Evolutionary conservation across 2,797 vertebrate species (phyloP), one percentile per base, ranked within the genome.

Genomic region (Uromys caudimaculatus): DNA sequence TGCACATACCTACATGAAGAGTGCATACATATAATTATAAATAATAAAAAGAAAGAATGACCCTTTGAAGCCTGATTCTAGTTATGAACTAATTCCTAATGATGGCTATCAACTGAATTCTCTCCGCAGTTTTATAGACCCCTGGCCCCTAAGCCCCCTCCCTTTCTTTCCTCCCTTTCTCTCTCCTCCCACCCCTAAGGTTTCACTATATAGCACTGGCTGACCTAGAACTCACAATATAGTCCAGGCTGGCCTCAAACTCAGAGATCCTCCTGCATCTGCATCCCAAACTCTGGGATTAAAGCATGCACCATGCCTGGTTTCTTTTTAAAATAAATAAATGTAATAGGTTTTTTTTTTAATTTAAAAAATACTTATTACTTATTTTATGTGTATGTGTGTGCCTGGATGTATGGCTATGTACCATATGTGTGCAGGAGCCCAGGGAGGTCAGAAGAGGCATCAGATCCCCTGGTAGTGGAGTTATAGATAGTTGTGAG

Each of bases 61-160:
- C 92, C 27, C 29, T 81, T 82, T 91, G 38, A 90, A 24, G 14
- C 91, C 52, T 84, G 73, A 90, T 21, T 94, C 76, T 86, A n/a
- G 32, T 91, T 94, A 73, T 67, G 6, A n/a, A 92, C 71, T 85
- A 95, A 94, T 93, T 14, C 24, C 76, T 73, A 47, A 89, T 54
- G 32, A 44, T 85, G 19, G 67, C 54, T 84, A 82, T 58, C 50
- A 41, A 78, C 0, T 67, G 47, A 93, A 41, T n/a, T 19, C 38
- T 91, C 76, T 92, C 19, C 16, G 12, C 50, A 91, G 19, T 64
- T 52, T 50, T 76, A 75, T 7, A 78, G 17, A 93, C 27, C 4
- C 52, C 44, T 87, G 50, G 69, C 13, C 32, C 78, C 54, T 64
- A 47, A 35, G 5, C 29, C 50, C 47, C 19, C 35, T 14, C 64